Conservation (phyloP, 2,888 invertebrate species). For the Tineola bisselliella region DNA sequence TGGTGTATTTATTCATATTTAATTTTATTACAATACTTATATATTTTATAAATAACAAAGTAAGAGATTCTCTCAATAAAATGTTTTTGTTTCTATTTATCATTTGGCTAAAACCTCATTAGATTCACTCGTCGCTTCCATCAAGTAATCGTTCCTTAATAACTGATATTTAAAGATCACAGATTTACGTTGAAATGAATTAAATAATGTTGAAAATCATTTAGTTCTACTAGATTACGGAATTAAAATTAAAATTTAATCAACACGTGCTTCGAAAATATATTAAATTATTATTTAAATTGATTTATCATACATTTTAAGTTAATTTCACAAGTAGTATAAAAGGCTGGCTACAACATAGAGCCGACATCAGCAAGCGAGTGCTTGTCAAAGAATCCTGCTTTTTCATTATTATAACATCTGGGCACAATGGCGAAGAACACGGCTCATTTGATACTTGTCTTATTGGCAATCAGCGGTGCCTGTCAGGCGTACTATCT, state of each 20-base stretch:
- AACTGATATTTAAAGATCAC: too few relatives aligned
- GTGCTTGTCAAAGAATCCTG: not conserved
- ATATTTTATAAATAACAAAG: too few relatives aligned
- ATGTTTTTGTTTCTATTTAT: too few relatives aligned
- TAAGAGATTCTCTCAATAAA: too few relatives aligned
- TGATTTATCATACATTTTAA: conserved; percentile 5
- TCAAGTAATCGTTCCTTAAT: too few relatives aligned
- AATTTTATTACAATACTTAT: too few relatives aligned
- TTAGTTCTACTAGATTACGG: not conserved
- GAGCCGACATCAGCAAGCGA: not conserved
- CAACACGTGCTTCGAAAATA: not conserved
- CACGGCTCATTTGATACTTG: not conserved
- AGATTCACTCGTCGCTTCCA: too few relatives aligned
- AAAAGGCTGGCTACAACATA: not conserved
- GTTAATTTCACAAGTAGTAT: not conserved
- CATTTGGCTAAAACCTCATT: too few relatives aligned
- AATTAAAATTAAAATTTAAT: not conserved
- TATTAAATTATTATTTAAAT: not conserved
- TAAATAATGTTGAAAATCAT: not conserved
- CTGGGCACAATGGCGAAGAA: not conserved
- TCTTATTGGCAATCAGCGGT: not conserved
- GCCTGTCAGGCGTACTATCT: not conserved
- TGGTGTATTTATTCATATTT: too few relatives aligned
- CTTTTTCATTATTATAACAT: not conserved
- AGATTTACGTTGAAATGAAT: too few relatives aligned